Base-by-base conservation (phyloP, 2,888 invertebrate species). In the Pollenia amentaria region DNA sequence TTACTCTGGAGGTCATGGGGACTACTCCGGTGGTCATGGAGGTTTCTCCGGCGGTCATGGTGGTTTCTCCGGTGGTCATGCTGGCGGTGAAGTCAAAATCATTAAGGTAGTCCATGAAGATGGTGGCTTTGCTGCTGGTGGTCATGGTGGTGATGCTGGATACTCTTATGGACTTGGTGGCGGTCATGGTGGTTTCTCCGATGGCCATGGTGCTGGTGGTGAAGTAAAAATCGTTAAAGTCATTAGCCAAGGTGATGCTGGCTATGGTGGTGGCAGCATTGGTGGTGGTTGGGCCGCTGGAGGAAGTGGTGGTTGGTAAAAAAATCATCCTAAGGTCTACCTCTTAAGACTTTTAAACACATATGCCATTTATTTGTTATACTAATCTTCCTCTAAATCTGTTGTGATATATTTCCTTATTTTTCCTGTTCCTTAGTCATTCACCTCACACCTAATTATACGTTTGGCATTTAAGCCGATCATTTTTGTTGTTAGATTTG, bases 151-250 rank as follows among this genome's bases (percentile, higher is more conserved):
- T 6, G 87, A 78, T 67, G 88, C 82, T 18, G 88, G 69, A 53
- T 40, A 57, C 44, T 42, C 78, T 69, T 80, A 72, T 42, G 67
- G 80, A 29, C 4, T 29, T n/a, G 69, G 40, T 70, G 48, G 42
- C 48, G 53, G 18, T 42, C 18, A 14, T 75, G 85, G 84, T 6
- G 88, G 85, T 29, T 53, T 78, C 48, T 69, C 72, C 2, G 85
- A 60, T 44, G 81, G 83, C 10, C 78, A 84, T 38, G 16, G 18
- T 12, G 76, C 46, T 3, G 88, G 83, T 67, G 88, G 80, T 9
- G 88, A 86, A 67, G 87, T 89, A 0, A 89, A 89, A 57, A 87
- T 90, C 69, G 72, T 90, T 64, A 89, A 89, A 69, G 88, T 90
- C 12, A 85, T 89, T 14, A 88, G 88, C 16, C 88, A 88, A 40